Evolutionary conservation across 2,797 vertebrate species (phyloP).

Genomic region (Aphelocoma californica): DNA sequence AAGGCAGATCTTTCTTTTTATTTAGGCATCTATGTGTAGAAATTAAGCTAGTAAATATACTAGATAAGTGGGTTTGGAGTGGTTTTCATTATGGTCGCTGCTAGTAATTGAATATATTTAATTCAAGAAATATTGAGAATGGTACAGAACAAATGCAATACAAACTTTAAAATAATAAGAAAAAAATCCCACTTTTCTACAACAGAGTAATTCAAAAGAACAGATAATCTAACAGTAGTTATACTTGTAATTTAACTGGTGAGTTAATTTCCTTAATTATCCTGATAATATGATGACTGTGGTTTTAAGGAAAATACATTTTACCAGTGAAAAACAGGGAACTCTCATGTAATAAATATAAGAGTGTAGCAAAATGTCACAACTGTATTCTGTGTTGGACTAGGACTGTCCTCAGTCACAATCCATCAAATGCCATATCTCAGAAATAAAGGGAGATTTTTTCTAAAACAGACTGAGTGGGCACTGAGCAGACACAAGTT

Average conservation of each 20-base stretch:
- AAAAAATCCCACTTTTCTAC: neutral
- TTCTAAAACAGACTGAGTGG: neutral
- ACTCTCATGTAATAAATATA: neutral
- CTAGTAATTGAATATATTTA: neutral
- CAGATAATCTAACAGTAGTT: neutral
- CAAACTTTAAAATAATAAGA: neutral
- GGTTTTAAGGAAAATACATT: neutral
- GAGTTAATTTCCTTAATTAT: neutral
- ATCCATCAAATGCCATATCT: neutral
- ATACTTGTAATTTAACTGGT: neutral
- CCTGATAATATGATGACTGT: neutral
- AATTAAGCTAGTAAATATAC: neutral
- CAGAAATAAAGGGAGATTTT: neutral
- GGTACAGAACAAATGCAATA: neutral
- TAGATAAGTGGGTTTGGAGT: neutral
- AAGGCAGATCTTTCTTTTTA: neutral
- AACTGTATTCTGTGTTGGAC: neutral
- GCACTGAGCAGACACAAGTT: neutral
- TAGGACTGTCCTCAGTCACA: neutral
- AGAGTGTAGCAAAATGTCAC: neutral
- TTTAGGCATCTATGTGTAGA: neutral
- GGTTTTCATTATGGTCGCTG: neutral
- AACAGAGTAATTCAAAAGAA: neutral
- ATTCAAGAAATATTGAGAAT: neutral
- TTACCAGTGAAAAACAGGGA: neutral